A percentile compares a stretch with the other conserved stretches of the same genome.
Evolutionary conservation across 2,113 vertebrate species (phyloP).

Genomic region (Hippolais icterina): DNA sequence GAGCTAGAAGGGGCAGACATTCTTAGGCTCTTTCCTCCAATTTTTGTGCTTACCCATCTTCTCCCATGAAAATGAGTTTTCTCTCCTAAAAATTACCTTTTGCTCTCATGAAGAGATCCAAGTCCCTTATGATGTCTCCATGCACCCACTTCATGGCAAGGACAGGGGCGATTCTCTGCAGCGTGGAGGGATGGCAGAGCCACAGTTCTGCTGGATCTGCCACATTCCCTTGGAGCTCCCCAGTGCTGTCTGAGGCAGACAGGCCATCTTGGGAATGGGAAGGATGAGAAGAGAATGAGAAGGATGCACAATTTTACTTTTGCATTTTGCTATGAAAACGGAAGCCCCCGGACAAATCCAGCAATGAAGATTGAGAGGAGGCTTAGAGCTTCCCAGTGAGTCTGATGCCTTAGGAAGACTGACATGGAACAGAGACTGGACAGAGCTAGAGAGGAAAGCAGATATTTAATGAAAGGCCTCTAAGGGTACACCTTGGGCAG

Average conservation of each 20-base stretch:
- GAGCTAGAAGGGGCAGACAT: not conserved
- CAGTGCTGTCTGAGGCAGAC: not conserved
- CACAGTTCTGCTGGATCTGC: not conserved
- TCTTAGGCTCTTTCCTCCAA: not conserved
- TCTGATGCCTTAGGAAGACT: too few species aligned
- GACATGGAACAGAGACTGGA: too few species aligned
- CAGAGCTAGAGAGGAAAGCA: too few species aligned
- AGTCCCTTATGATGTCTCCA: not conserved
- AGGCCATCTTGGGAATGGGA: not conserved
- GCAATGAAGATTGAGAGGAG: not conserved
- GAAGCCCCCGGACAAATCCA: not conserved
- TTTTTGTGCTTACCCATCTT: not conserved
- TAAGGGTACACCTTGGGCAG: too few species aligned
- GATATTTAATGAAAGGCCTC: too few species aligned
- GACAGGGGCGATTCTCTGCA: accelerated
- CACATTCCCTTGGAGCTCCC: not conserved
- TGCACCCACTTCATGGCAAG: not conserved
- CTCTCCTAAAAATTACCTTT: not conserved
- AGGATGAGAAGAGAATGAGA: not conserved
- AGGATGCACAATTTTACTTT: not conserved
- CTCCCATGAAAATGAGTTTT: not conserved
- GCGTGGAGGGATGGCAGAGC: accelerated
- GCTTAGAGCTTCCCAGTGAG: not conserved
- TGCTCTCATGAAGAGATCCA: not conserved
- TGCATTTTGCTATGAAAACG: not conserved